Conservation (phyloP, 2,797 vertebrate genomes). For the Catamblyrhynchus diadema region DNA sequence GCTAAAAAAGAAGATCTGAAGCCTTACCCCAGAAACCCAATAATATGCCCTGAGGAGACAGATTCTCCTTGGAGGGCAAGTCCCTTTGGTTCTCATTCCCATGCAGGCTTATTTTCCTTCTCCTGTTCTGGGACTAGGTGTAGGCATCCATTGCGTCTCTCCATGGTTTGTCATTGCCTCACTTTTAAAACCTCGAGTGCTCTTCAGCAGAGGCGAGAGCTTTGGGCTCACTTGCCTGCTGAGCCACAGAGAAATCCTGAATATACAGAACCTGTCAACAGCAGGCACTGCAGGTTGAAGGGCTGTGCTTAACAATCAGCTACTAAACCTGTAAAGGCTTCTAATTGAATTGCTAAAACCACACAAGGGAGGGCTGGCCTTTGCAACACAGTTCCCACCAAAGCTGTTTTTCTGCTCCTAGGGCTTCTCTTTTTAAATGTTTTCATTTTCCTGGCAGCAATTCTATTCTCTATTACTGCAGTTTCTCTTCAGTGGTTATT, state of each 20-base stretch:
- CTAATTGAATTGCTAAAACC: slow-evolving; percentile 18
- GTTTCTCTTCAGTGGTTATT: slow-evolving; percentile 28
- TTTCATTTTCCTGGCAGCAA: slow-evolving; percentile 14
- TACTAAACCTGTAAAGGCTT: neutral
- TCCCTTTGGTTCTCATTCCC: neutral
- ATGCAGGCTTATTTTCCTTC: neutral
- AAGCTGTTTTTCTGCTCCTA: neutral
- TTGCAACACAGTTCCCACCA: neutral
- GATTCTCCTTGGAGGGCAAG: neutral
- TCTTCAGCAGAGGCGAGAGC: neutral
- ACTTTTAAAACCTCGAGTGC: neutral
- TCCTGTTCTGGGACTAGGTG: neutral
- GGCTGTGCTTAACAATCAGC: slow-evolving; percentile 21
- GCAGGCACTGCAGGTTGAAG: neutral
- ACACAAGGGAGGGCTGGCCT: neutral
- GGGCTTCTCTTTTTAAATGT: slow-evolving; percentile 7
- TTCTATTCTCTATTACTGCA: slow-evolving; percentile 12
- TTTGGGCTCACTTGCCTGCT: slow-evolving; percentile 19
- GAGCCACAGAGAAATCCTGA: slow-evolving; percentile 44
- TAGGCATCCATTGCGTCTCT: neutral
- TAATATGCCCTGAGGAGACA: neutral
- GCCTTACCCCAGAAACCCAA: neutral
- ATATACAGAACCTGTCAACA: slow-evolving; percentile 36
- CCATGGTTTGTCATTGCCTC: neutral
- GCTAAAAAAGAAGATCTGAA: neutral